phyloP scores from a whole-genome alignment of 2,888 invertebrate species.

The Cantharis lateralis region DNA sequence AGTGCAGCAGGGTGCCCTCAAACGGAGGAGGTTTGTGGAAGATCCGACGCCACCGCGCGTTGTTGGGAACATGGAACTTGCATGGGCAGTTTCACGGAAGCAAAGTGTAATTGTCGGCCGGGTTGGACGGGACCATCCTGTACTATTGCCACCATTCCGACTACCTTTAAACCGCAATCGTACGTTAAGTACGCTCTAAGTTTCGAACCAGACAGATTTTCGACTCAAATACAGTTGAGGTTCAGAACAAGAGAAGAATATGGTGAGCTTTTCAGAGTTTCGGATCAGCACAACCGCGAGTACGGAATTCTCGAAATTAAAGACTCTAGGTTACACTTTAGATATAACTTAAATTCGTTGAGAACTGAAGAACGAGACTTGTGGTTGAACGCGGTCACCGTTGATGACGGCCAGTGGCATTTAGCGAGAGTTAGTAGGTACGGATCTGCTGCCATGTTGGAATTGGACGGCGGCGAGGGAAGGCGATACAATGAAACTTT shows the following conservation, averaged over 20 bases:
- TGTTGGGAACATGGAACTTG: slow-evolving; percentile 96
- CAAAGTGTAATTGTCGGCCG: slow-evolving; percentile 91
- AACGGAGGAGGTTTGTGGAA: slow-evolving; percentile 89
- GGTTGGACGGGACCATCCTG: slow-evolving; percentile 94
- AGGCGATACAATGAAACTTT: slow-evolving; percentile 91
- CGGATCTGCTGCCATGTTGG: slow-evolving; percentile 90
- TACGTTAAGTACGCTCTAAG: slow-evolving; percentile 97
- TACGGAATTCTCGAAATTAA: slow-evolving; percentile 91
- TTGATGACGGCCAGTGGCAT: slow-evolving; percentile 97
- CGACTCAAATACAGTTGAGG: slow-evolving; percentile 89
- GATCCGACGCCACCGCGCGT: slow-evolving; percentile 81
- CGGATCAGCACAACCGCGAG: slow-evolving; percentile 92
- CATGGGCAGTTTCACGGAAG: slow-evolving; percentile 86
- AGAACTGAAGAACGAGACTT: slow-evolving; percentile 89
- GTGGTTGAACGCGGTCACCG: slow-evolving; percentile 86
- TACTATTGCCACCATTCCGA: slow-evolving; percentile 82
- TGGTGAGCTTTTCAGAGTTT: slow-evolving; percentile 91
- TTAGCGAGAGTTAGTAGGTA: slow-evolving; percentile 89
- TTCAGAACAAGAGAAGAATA: slow-evolving; percentile 93
- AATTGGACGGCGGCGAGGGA: slow-evolving; percentile 94
- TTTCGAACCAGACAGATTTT: slow-evolving; percentile 90
- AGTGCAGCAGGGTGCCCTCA: slow-evolving; percentile 91
- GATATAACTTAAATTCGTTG: slow-evolving; percentile 90
- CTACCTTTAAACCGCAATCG: slow-evolving; percentile 90
- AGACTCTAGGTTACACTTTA: slow-evolving; percentile 86